Evolutionary conservation across 2,797 vertebrate genomes (phyloP), one percentile per base, ranked within the genome.

Genomic region (Ctenosaura bakeri): DNA sequence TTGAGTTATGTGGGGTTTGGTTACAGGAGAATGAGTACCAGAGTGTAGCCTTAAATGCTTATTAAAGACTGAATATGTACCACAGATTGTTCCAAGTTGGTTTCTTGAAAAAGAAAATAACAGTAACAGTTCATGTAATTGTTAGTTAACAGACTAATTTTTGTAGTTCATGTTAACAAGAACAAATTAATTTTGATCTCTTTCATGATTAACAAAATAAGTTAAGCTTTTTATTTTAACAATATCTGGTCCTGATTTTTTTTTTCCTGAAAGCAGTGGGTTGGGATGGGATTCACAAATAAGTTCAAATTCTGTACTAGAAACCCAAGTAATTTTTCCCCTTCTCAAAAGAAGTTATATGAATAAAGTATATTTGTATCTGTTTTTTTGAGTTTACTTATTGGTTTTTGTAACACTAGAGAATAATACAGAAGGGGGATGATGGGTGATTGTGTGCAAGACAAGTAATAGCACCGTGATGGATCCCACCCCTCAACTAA

Each of bases 311-410:
- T 66, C 54, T 87, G 4, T 12, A 78, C 12, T 59, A 18, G n/a
- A 83, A 87, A 90, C 8, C 2, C 18, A 81, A 24, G 35, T 54
- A 4, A 16, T 13, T 80, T n/a, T 29, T 56, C 22, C 29, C 26
- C 77, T 22, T 22, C 69, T 66, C 26, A 77, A 79, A 88, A 46
- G 38, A 78, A 10, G 16, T 56, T 77, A 76, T 32, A 54, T 42
- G n/a, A 87, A 90, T 76, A 64, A 87, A 87, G 59, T 87, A 54
- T 77, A 87, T 81, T 71, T 81, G 52, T 71, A 74, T 52, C 38
- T 20, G 20, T 42, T 77, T 83, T 29, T 18, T 64, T 90, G 54
- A 29, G 12, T 6, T 59, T 46, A 12, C 26, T 78, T 85, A 76
- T 16, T 69, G 66, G 32, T 80, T 50, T 73, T 86, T 18, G 18